These are phyloP conservation scores for Volucella inanis DNA, from an alignment of 2,888 invertebrate genomes.

Conservation along the genomic window DNA sequence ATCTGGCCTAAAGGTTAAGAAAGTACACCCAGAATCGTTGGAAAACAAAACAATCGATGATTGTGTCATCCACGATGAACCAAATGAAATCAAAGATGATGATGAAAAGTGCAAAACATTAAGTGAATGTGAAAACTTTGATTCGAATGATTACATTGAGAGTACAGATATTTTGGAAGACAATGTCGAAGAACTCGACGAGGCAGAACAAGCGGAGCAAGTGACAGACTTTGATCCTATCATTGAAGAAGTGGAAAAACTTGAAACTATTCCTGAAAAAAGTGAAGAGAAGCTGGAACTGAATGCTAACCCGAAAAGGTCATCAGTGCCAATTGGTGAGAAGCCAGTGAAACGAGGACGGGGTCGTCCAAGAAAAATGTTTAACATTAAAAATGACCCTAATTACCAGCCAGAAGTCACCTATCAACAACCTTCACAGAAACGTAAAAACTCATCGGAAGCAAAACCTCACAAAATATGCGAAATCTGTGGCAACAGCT, in stretches of 20 bases:
- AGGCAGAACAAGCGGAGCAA: slow-evolving; percentile 27
- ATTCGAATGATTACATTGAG: slow-evolving; percentile 39
- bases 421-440: not conserved
- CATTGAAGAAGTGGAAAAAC: slow-evolving; percentile 57
- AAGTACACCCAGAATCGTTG: slow-evolving; percentile 47
- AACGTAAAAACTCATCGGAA: slow-evolving; percentile 52
- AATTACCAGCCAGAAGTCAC: not conserved
- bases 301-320: slow-evolving; percentile 6
- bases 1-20: slow-evolving; percentile 78
- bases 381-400: not conserved
- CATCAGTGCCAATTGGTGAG: not conserved
- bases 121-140: slow-evolving; percentile 56
- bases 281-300: not conserved
- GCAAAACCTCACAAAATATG: slow-evolving; percentile 80
- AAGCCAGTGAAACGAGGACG: slow-evolving; percentile 57
- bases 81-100: slow-evolving; percentile 42
- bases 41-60: not conserved
- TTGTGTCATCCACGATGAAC: not conserved
- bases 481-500: slow-evolving; percentile 82
- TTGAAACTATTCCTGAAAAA: slow-evolving; percentile 42
- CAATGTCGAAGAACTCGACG: slow-evolving; percentile 42
- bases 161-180: slow-evolving; percentile 51
- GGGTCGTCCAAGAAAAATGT: slow-evolving; percentile 65
- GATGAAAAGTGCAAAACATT: slow-evolving; percentile 45
- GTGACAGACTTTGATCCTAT: slow-evolving; percentile 34